Base-by-base conservation (phyloP, 2,113 vertebrate genomes). In the Coptodon bakossiorum region DNA sequence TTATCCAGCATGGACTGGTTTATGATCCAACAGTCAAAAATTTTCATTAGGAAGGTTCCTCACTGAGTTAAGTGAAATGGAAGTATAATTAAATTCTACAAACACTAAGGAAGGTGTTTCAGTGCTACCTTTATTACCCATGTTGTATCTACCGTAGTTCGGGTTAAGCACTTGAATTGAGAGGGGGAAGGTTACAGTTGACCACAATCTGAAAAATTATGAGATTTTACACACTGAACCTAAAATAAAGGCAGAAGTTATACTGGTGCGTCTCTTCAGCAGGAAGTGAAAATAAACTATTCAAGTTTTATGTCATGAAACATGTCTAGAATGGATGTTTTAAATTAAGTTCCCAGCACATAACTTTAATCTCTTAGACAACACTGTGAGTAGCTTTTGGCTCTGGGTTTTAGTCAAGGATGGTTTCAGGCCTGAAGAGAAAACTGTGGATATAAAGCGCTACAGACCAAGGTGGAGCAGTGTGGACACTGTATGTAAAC, bases 61-160 rank as follows among this genome's bases (percentile, higher is more conserved):
- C 27, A 31, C 24, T 19, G 16, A 76, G 14, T 19, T 1, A 31
- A 17, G 40, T 48, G 9, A 76, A 24, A 45, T 7, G 0, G 0
- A 76, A 76, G 16, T 50, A 76, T 0, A 50, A 19, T 17, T 31
- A 5, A 76, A 76, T 29, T 48, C 13, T 19, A 16, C 38, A 48
- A 50, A 76, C 24, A 50, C 16, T 29, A 29, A 76, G 24, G 43
- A 76, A 76, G 43, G 24, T 50, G 43, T 24, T 50, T 76, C 16
- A 31, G 16, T 12, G 71, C 40, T 31, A 50, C 43, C 9, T 50
- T 31, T 12, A 76, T 50, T 31, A 48, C 9, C 43, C 40, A 48
- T 50, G 34, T 22, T 68, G 63, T 13, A 13, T 40, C 19, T n/a
- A 38, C 61, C 2, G 6, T 66, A 38, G 34, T 38, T 22, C 0